Percentiles rank a stretch among this genome's conserved stretches.
phyloP scores from a whole-genome alignment of 2,797 vertebrate species.

The Picus viridis region DNA sequence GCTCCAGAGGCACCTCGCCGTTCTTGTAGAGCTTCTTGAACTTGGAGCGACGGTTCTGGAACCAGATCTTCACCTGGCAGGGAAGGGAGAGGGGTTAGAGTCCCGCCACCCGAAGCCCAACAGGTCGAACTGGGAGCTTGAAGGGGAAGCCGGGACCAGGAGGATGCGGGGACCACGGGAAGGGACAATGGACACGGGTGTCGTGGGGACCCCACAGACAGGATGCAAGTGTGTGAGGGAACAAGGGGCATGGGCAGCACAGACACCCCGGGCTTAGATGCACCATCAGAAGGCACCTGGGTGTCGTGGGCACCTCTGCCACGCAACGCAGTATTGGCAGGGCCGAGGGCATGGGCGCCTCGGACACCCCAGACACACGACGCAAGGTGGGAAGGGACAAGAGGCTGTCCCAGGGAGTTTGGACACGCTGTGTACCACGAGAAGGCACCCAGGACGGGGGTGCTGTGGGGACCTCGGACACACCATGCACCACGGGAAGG shows the following conservation, averaged over 20 bases:
- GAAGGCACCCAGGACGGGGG: not conserved
- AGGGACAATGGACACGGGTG: no score
- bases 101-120: accelerated
- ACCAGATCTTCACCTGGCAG: conserved; percentile 96
- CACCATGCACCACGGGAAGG: accelerated
- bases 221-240: no score
- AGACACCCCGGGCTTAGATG: not conserved
- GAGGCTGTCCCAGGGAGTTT: not conserved
- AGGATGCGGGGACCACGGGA: no score
- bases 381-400: not conserved
- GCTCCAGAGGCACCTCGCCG: conserved; percentile 93
- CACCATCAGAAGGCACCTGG: not conserved
- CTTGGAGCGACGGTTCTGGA: conserved; percentile 97
- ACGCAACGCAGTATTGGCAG: accelerated
- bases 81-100: not conserved
- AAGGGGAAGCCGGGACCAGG: accelerated
- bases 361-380: not conserved
- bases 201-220: no score
- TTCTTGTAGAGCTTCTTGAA: conserved; percentile 99
- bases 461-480: accelerated
- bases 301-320: not conserved
- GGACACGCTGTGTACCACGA: accelerated
- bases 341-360: not conserved
- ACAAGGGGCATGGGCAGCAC: no score
- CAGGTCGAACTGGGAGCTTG: accelerated